phyloP scores from a whole-genome alignment of 2,113 vertebrate species.

The Heterotis niloticus region DNA sequence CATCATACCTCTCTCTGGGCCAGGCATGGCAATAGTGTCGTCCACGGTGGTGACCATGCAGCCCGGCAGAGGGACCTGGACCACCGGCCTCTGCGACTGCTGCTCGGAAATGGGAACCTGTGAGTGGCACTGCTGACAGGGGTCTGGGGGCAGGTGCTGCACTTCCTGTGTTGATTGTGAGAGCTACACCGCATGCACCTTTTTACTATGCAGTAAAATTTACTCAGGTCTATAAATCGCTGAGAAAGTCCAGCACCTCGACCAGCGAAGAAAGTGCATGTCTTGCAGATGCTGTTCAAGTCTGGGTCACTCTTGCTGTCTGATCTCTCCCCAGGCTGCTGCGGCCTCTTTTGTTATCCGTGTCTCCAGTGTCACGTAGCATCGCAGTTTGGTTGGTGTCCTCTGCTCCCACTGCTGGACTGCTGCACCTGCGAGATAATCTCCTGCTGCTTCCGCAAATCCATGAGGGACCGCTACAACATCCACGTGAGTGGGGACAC shows the following conservation, averaged over 20 bases:
- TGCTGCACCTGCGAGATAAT: conserved; percentile 44
- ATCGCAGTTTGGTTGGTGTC: conserved; percentile 54
- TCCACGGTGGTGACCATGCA: not conserved
- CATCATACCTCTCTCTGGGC: not conserved
- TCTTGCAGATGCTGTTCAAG: no score
- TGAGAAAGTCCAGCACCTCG: not conserved
- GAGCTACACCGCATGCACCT: not conserved
- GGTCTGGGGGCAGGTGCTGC: not conserved
- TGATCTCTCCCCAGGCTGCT: conserved; percentile 52
- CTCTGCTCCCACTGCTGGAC: conserved; percentile 53
- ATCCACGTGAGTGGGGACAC: conserved; percentile 52
- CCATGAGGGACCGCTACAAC: conserved; percentile 47
- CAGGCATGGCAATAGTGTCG: conserved; percentile 48
- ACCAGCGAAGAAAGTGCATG: no score
- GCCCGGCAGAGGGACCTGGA: conserved; percentile 42
- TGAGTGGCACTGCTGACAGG: conserved; percentile 44
- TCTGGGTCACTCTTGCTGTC: no score
- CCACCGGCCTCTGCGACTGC: conserved; percentile 58
- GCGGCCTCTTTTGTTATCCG: conserved; percentile 53
- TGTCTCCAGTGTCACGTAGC: conserved; percentile 64
- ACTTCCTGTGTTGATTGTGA: not conserved
- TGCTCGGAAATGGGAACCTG: conserved; percentile 57
- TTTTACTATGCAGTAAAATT: not conserved
- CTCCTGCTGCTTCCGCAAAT: conserved; percentile 50
- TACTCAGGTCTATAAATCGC: not conserved